phyloP scores from a whole-genome alignment of 2,113 vertebrate species.

The Indicator maculatus region DNA sequence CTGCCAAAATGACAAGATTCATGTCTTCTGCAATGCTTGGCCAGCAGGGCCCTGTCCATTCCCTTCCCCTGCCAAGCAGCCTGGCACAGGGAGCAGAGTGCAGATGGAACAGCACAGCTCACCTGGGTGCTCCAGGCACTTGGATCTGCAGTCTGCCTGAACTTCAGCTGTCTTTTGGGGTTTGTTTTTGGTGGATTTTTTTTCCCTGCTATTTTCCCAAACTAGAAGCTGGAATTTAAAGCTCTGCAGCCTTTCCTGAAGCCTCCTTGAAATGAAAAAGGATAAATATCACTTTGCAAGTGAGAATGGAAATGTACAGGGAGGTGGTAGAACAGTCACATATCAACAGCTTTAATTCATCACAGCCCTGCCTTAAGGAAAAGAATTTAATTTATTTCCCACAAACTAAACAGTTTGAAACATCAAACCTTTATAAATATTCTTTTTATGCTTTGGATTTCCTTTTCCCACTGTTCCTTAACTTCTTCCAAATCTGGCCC shows the following conservation, averaged over 20 bases:
- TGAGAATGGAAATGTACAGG: not conserved
- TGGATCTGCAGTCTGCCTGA: constrained; percentile 22
- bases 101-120: constrained; percentile 56
- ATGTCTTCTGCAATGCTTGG: constrained; percentile 66
- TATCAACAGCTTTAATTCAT: not conserved
- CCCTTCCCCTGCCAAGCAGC: constrained; percentile 43
- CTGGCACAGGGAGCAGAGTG: constrained; percentile 47
- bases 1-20: constrained; percentile 67
- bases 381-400: not conserved
- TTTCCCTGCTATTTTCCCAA: not conserved
- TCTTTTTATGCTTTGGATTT: not conserved
- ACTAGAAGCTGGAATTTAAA: not conserved
- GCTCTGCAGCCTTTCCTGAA: constrained; percentile 7
- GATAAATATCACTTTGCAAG: not conserved
- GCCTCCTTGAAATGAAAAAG: not conserved
- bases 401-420: not conserved
- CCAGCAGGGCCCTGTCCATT: constrained; percentile 57
- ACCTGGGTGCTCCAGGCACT: constrained; percentile 37
- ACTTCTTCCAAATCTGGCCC: not conserved
- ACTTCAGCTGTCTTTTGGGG: constrained; percentile 10
- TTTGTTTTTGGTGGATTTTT: no score
- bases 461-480: not conserved
- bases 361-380: not conserved
- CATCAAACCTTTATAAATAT: not conserved
- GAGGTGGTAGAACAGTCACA: not conserved